Evolutionary conservation across 2,888 invertebrate genomes (phyloP), one percentile per base, ranked within the genome.

Genomic region (Hedychridium roseum): DNA sequence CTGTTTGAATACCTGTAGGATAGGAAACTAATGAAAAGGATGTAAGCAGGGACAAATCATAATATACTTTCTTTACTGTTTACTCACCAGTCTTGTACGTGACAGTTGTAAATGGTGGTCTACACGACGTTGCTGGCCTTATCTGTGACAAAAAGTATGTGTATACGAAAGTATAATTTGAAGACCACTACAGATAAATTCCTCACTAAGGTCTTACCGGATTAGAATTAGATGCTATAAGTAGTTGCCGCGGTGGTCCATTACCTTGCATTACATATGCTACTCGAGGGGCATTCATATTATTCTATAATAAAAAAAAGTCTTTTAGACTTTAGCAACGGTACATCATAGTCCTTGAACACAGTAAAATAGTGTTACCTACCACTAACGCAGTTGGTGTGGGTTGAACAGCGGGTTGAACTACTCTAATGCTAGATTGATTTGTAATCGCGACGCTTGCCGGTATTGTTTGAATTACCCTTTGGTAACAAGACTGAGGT

Each of bases 261-360:
- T 66, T 61, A 21, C 71, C 63, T 43, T 73, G 77, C 74, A 78
- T 74, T n/a, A 78, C 71, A 26, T 76, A 78, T 3, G 76, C 57
- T 43, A 77, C 42, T 53, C 74, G 71, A 32, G 70, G 67, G 16
- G 70, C 60, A 50, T 64, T 73, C 55, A 70, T 68, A 60, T 74
- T 77, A 59, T 73, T 76, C 78, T 77, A 49, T 37, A 70, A 18
- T 34, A 34, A 15, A 21, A 39, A 26, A 26, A 21, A 39, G 16
- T 20, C 39, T 9, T 7, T 11, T 28, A 1, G 9, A 23, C 17
- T 18, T 43, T 32, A 26, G 32, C 1, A 17, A 27, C 16, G 4
- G 15, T 49, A 38, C 43, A 37, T 30, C 16, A 50, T 30, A 6
- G 38, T n/a, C 17, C 9, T 28, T 17, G 28, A 34, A 36, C 21